Base-by-base conservation (phyloP, 2,113 vertebrate genomes). In the Apteryx owenii region DNA sequence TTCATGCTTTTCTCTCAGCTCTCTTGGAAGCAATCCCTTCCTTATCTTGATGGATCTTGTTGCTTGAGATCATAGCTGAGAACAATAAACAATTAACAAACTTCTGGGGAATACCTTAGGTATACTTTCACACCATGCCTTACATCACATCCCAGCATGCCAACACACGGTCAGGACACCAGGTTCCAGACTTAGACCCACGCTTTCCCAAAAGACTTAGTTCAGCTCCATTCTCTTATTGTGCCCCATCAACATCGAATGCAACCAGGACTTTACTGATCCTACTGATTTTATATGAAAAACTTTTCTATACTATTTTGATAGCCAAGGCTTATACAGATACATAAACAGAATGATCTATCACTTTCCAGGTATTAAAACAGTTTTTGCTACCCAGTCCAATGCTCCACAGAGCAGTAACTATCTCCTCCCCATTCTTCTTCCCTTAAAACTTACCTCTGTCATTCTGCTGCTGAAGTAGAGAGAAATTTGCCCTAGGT, bases 241-340 rank as follows among this genome's bases (percentile, higher is more conserved):
- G 26, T 5, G 5, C 65, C 31, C 15, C 33, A 19, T 22, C 21
- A 7, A 22, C 17, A 28, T 12, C 0, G 0, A 31, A 13, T 3
- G 18, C 31, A 71, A 68, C 31, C n/a, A 38, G 12, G 38, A 7
- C n/a, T 76, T 89, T 38, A 26, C 9, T 4, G 2, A 38, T 66
- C 10, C 28, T n/a, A 31, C 22, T 42, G 38, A 21, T 88, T 89
- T 87, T 70, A 64, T 56, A 17, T 26, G 48, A 26, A 84, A 51
- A 33, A 2, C 4, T 10, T 51, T 10, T 69, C 42, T 44, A 1
- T 54, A 9, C 56, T 61, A 20, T 9, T 14, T 26, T 62, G 36
- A 80, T 15, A 76, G 61, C 15, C 33, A 36, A 26, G 16, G 48
- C 54, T 70, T 66, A 53, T 12, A 6, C 29, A 66, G 29, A 42